phyloP scores from a whole-genome alignment of 2,797 vertebrate genomes.

The Arremon brunneinucha region DNA sequence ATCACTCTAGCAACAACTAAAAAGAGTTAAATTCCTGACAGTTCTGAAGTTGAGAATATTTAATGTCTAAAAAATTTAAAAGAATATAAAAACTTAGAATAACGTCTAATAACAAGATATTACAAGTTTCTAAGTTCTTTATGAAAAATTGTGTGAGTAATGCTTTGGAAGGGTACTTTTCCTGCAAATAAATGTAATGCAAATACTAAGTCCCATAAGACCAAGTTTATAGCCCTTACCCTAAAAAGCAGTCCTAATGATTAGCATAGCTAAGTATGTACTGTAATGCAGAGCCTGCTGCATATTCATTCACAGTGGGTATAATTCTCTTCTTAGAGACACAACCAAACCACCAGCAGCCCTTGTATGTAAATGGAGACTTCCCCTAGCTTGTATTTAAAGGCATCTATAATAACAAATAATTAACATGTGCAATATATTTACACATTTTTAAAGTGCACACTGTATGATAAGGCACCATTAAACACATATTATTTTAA shows the following conservation, averaged over 20 bases:
- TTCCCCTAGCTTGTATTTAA: background rate
- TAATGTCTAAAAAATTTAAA: background rate
- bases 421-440: background rate
- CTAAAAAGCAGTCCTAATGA: slow-evolving; percentile 22
- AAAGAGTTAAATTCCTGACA: background rate
- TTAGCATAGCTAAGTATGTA: background rate
- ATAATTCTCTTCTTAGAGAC: slow-evolving; percentile 32
- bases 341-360: background rate
- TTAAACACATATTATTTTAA: background rate
- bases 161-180: background rate
- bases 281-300: background rate
- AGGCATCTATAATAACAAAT: background rate
- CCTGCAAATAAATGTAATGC: slow-evolving; percentile 5
- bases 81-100: background rate
- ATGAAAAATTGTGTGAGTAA: background rate
- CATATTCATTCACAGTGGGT: slow-evolving; percentile 3
- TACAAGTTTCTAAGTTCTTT: background rate
- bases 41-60: background rate
- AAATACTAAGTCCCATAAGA: background rate
- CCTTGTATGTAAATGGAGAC: background rate
- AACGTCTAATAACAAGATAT: background rate
- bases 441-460: background rate
- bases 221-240: background rate
- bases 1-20: background rate
- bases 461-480: background rate